phyloP scores from a whole-genome alignment of 2,113 vertebrate genomes.

The Hypocryptadius cinnamomeus region DNA sequence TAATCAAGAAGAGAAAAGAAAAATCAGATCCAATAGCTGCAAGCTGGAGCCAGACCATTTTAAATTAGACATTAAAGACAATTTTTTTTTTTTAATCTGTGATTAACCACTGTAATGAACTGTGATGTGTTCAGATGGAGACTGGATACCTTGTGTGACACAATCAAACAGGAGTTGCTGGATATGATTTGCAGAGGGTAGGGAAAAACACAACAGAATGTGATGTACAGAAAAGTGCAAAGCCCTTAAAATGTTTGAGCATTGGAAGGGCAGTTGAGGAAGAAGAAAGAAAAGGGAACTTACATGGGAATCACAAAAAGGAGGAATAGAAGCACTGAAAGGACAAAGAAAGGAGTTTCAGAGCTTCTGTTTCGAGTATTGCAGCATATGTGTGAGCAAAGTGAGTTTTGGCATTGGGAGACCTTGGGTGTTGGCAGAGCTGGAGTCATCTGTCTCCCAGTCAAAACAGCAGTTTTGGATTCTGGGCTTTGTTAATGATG shows the following conservation, averaged over 20 bases:
- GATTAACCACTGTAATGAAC: neutral
- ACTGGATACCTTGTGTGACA: neutral
- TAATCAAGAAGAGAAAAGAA: constrained; percentile 37
- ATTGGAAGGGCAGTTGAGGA: neutral
- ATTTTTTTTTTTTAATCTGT: neutral
- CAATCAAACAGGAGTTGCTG: neutral
- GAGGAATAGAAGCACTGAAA: neutral
- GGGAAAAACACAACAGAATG: neutral
- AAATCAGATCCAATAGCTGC: neutral
- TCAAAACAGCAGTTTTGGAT: constrained; percentile 15
- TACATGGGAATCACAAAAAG: neutral
- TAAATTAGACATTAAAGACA: constrained; percentile 28
- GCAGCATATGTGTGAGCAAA: constrained; percentile 24
- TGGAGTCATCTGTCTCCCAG: constrained; percentile 6
- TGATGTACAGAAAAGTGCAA: neutral
- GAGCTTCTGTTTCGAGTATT: neutral
- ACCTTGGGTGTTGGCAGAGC: constrained; percentile 30
- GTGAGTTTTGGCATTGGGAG: constrained; percentile 22
- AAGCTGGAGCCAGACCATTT: constrained; percentile 4
- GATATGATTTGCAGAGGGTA: neutral
- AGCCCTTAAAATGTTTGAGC: neutral
- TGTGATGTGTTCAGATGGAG: neutral
- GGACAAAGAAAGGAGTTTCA: neutral
- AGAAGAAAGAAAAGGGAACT: neutral
- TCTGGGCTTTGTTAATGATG: constrained; percentile 18